Conservation (phyloP, 2,888 invertebrate genomes). For the Chromoteleia sp. region DNA sequence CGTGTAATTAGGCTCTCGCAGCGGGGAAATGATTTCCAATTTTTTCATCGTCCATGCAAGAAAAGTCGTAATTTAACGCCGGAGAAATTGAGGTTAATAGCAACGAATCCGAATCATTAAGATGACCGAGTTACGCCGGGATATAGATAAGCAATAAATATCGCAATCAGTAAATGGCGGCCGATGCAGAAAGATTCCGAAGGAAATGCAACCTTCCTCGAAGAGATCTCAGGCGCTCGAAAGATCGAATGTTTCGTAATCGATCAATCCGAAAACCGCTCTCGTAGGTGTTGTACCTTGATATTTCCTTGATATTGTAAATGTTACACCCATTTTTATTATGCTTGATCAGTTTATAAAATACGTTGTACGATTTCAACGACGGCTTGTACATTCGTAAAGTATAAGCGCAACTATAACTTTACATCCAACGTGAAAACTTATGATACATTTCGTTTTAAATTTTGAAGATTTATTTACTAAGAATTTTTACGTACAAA, state of each 20-base stretch:
- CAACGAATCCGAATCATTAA: conserved; percentile 51
- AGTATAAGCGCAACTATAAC: background rate
- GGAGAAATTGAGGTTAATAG: conserved; percentile 67
- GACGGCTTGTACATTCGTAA: background rate
- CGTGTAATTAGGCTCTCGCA: conserved; percentile 38
- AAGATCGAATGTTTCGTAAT: conserved; percentile 59
- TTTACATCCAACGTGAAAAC: no score
- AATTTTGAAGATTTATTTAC: no score
- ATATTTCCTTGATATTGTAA: conserved; percentile 17
- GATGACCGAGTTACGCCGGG: conserved; percentile 54
- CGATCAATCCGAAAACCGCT: conserved; percentile 45
- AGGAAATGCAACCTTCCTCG: conserved; percentile 49
- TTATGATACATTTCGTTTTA: no score
- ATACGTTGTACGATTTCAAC: background rate
- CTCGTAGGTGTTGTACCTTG: conserved; percentile 10
- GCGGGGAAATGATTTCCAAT: conserved; percentile 42
- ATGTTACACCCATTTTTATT: conserved; percentile 11
- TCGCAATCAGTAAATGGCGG: conserved; percentile 56
- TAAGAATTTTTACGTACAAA: no score
- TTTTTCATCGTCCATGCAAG: conserved; percentile 35
- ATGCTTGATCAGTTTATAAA: conserved; percentile 9
- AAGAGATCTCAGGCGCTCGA: conserved; percentile 14
- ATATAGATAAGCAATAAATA: conserved; percentile 58
- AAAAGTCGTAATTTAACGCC: conserved; percentile 47
- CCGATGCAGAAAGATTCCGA: conserved; percentile 35